Percentiles rank a stretch among this genome's conserved stretches.
These are phyloP conservation scores for Phyllopteryx taeniolatus DNA, from an alignment of 2,113 vertebrate genomes.

Conservation along the genomic window DNA sequence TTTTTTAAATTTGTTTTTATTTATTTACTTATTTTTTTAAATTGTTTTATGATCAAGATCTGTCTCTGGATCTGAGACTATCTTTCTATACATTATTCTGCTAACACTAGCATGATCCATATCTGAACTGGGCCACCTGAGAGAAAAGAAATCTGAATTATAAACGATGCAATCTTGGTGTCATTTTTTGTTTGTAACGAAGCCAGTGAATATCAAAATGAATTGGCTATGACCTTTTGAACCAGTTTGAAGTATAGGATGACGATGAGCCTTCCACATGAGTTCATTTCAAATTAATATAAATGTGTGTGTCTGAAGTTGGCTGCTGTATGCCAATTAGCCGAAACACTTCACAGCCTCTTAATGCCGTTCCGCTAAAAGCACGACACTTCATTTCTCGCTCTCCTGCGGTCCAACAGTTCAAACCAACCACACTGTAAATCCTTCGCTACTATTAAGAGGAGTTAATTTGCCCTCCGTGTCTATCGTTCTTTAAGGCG, in stretches of 20 bases:
- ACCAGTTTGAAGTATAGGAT: conserved; percentile 41
- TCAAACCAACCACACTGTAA: conserved; percentile 47
- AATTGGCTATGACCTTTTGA: conserved; percentile 36
- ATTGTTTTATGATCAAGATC: background rate
- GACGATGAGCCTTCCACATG: conserved; percentile 42
- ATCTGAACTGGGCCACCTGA: background rate
- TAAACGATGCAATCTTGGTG: background rate
- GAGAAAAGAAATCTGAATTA: background rate
- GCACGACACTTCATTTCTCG: conserved; percentile 39
- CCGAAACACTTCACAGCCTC: conserved; percentile 63
- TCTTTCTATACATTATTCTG: background rate
- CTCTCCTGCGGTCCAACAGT: conserved; percentile 40
- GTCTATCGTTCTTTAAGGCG: conserved; percentile 44
- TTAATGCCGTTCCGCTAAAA: conserved; percentile 60
- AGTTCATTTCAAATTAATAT: conserved; percentile 50
- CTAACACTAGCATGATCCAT: background rate
- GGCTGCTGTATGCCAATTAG: conserved; percentile 58
- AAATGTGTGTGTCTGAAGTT: conserved; percentile 46
- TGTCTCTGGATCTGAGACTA: background rate
- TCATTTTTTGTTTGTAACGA: conserved; percentile 14
- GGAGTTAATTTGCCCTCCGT: conserved; percentile 66
- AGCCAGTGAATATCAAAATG: conserved; percentile 41
- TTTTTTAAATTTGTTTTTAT: no score
- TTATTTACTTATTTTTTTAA: background rate
- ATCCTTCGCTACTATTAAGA: conserved; percentile 57